Percentiles rank a stretch among this genome's conserved stretches.
These are phyloP conservation scores for Entomobrya multifasciata DNA, from an alignment of 2,888 invertebrate species.

Conservation along the genomic window DNA sequence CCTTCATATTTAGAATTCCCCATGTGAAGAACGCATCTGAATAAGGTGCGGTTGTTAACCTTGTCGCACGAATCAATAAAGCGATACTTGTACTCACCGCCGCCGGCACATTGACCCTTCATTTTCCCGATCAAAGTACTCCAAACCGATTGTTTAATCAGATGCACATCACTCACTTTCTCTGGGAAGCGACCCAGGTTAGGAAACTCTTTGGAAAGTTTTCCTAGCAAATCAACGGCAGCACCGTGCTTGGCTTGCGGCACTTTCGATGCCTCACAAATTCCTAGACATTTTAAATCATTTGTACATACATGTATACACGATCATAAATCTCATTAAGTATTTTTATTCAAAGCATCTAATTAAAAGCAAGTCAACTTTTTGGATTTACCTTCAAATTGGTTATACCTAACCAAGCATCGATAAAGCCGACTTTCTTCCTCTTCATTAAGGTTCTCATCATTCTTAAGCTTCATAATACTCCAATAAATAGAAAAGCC, in stretches of 20 bases:
- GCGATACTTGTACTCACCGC: background rate
- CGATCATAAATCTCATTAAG: too few species aligned
- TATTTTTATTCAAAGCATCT: too few species aligned
- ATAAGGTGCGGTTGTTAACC: background rate
- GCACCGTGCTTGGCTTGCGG: conserved; percentile 27
- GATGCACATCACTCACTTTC: background rate
- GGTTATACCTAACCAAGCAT: conserved; percentile 22
- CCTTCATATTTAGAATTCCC: conserved; percentile 17
- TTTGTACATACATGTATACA: too few species aligned
- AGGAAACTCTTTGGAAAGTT: background rate
- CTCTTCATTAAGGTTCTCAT: background rate
- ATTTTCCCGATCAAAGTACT: background rate
- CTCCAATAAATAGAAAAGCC: conserved; percentile 34
- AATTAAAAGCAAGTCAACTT: too few species aligned
- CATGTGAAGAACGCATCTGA: background rate
- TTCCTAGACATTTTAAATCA: conserved; percentile 23
- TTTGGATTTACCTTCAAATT: conserved; percentile 3
- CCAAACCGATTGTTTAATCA: background rate
- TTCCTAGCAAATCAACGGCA: conserved; percentile 18
- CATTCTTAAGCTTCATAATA: background rate
- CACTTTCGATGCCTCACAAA: background rate
- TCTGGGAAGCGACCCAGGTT: background rate
- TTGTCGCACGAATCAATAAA: background rate
- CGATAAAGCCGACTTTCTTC: background rate
- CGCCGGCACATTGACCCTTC: background rate